phyloP scores from a whole-genome alignment of 2,888 invertebrate species.

The Idaea aversata region DNA sequence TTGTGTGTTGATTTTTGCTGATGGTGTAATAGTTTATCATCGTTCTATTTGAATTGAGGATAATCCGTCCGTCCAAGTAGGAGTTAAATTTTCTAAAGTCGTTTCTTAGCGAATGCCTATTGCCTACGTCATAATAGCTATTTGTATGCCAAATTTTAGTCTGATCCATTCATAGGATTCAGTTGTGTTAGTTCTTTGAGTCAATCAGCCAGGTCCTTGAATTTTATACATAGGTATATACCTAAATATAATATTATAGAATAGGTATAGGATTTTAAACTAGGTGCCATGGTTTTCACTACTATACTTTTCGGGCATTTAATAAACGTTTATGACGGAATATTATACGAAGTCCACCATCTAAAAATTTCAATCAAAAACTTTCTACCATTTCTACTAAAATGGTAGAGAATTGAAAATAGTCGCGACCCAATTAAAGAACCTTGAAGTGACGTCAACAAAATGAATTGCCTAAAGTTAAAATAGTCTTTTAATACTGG shows the following conservation, averaged over 20 bases:
- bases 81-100: not conserved
- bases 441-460: not conserved
- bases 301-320: not conserved
- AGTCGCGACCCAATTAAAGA: not conserved
- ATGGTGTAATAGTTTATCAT: not conserved
- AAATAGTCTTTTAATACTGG: conserved; percentile 12
- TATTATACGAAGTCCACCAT: not conserved
- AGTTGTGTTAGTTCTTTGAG: not conserved
- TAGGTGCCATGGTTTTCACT: not conserved
- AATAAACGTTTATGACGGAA: not conserved
- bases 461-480: conserved; percentile 18
- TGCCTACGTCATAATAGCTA: too few relatives aligned
- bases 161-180: not conserved
- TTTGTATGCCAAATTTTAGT: not conserved
- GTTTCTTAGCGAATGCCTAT: too few relatives aligned
- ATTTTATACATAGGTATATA: not conserved
- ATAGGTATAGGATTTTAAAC: not conserved
- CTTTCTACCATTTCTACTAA: not conserved
- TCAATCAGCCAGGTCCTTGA: too few relatives aligned
- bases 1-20: not conserved
- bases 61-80: not conserved
- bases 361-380: not conserved
- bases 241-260: not conserved
- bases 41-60: not conserved
- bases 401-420: not conserved